These are phyloP conservation scores for zebrafish (Danio rerio) DNA, from an alignment of 2,113 vertebrate species.

Conservation along the genomic window DNA sequence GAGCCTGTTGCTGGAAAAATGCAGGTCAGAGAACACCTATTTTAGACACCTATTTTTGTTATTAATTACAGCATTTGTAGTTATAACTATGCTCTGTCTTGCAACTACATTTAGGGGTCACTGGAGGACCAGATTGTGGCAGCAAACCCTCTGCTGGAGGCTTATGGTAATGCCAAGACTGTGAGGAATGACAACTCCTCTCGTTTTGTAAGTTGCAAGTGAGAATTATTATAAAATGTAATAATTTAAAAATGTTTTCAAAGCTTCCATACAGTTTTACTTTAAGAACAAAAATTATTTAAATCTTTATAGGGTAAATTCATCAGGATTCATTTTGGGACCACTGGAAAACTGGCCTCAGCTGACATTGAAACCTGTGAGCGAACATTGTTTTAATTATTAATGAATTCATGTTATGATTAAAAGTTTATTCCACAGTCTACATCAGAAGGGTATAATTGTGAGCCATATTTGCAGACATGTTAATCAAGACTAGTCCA, in stretches of 20 bases:
- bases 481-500: too few relatives aligned
- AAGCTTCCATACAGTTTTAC: neutral
- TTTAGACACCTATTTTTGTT: neutral
- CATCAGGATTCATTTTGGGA: slow-evolving; percentile 83
- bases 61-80: neutral
- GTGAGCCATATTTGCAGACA: too few relatives aligned
- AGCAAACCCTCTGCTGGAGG: slow-evolving; percentile 66
- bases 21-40: slow-evolving; percentile 71
- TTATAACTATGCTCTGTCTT: neutral
- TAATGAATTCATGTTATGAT: too few relatives aligned
- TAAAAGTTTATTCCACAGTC: too few relatives aligned
- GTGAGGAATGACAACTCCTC: slow-evolving; percentile 80
- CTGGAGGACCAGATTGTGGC: slow-evolving; percentile 77
- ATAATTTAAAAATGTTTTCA: slow-evolving; percentile 54
- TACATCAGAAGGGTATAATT: too few relatives aligned
- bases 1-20: slow-evolving; percentile 76
- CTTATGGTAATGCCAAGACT: slow-evolving; percentile 69
- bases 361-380: slow-evolving; percentile 74
- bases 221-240: too few relatives aligned
- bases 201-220: slow-evolving; percentile 73
- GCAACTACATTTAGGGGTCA: slow-evolving; percentile 78
- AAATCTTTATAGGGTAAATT: slow-evolving; percentile 76
- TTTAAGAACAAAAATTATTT: neutral
- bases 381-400: slow-evolving; percentile 75
- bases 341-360: slow-evolving; percentile 84